Evolutionary conservation across 2,113 vertebrate species (phyloP).

Genomic region (Corythaixoides concolor): DNA sequence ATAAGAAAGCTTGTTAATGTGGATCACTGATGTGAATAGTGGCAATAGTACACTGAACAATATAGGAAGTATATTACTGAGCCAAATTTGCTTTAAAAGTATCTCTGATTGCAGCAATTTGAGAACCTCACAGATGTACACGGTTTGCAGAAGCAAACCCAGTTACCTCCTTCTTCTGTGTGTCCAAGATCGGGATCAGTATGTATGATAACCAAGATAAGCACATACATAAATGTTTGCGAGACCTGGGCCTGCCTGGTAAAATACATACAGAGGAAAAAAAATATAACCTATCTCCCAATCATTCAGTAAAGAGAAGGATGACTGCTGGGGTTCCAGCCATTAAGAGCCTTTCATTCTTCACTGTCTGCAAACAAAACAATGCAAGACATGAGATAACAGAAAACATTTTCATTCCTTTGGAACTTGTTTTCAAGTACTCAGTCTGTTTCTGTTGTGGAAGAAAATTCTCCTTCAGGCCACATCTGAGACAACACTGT

Average conservation of each 20-base stretch:
- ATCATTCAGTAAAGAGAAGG: not conserved
- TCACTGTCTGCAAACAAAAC: not conserved
- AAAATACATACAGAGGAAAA: not conserved
- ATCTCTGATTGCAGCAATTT: not conserved
- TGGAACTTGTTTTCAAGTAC: not conserved
- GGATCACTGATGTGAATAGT: not conserved
- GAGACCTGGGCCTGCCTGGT: not conserved
- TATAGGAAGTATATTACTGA: not conserved
- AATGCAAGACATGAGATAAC: not conserved
- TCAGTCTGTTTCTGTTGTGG: not conserved
- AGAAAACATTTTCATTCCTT: not conserved
- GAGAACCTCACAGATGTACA: not conserved
- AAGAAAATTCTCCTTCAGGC: not conserved
- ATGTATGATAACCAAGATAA: not conserved
- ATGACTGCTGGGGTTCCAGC: not conserved
- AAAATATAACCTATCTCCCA: not conserved
- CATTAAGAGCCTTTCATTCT: not conserved
- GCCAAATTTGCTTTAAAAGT: not conserved
- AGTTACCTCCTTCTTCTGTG: not conserved
- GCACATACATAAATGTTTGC: not conserved
- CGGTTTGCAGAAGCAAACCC: not conserved
- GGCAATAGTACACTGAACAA: not conserved
- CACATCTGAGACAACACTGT: not conserved
- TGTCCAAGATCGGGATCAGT: not conserved
- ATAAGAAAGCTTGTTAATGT: not conserved